Percentiles rank a stretch among this genome's conserved stretches.
These are phyloP conservation scores for Synchiropus splendidus DNA, from an alignment of 2,113 vertebrate species.

Conservation along the genomic window DNA sequence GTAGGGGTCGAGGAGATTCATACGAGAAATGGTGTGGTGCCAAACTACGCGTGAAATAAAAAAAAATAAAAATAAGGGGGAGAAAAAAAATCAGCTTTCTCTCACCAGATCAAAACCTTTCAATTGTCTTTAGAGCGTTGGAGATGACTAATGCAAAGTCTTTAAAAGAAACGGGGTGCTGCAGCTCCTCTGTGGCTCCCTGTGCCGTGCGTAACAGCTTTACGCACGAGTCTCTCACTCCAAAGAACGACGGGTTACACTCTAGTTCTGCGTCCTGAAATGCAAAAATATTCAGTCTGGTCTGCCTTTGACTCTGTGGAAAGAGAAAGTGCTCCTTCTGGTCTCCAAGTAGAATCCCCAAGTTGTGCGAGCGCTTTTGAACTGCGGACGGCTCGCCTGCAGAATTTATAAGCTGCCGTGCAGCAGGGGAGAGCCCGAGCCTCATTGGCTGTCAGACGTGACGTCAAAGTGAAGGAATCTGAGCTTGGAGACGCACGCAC, in stretches of 20 bases:
- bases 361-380: conserved; percentile 54
- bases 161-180: not conserved
- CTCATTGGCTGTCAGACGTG: conserved; percentile 40
- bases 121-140: conserved; percentile 4
- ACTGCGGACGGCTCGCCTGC: conserved; percentile 23
- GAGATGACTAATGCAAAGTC: too few relatives aligned
- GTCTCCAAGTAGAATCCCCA: conserved; percentile 51
- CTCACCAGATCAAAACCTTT: conserved; percentile 4
- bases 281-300: conserved; percentile 4
- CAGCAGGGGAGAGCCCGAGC: conserved; percentile 28
- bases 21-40: conserved; percentile 46
- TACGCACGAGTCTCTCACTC: conserved; percentile 25
- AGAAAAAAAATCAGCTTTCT: conserved; percentile 16
- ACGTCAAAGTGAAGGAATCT: conserved; percentile 51
- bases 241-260: not conserved
- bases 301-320: conserved; percentile 16
- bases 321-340: conserved; percentile 36
- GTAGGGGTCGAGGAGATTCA: conserved; percentile 99
- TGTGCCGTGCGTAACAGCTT: conserved; percentile 22
- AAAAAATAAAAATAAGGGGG: not conserved
- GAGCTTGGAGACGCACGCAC: conserved; percentile 27
- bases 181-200: conserved; percentile 11
- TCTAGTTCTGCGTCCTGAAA: conserved; percentile 4
- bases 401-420: conserved; percentile 46
- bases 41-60: conserved; percentile 46